Conservation (phyloP, 2,888 invertebrate genomes). For the Mesopsocus fuscifrons region DNA sequence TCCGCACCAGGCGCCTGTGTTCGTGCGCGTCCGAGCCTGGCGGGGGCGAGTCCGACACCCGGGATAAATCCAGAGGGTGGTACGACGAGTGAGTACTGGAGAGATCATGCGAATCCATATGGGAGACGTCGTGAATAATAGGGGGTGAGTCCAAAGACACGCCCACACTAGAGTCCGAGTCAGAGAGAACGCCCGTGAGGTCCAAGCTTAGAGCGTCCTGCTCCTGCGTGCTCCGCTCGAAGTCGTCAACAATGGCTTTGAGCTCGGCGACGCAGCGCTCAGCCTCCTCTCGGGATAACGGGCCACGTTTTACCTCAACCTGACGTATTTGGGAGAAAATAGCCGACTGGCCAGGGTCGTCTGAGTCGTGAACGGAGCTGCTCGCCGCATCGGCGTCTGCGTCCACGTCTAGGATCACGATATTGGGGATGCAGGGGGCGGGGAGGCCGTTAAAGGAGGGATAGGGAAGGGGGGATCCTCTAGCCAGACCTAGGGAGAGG, state of each 20-base stretch:
- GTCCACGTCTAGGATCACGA: not conserved
- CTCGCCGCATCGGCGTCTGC: not conserved
- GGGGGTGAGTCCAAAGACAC: not conserved
- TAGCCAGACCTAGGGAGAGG: slow-evolving; percentile 7
- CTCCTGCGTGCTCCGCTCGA: not conserved
- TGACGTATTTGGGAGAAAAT: slow-evolving; percentile 4
- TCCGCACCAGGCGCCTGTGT: not conserved
- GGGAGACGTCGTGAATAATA: no score
- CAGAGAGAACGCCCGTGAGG: not conserved
- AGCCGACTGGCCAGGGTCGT: slow-evolving; percentile 1
- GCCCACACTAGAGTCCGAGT: not conserved
- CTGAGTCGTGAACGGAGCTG: not conserved
- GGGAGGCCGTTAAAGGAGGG: not conserved
- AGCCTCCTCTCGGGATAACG: not conserved
- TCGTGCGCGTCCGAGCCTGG: no score
- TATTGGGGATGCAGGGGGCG: not conserved
- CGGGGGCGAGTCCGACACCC: no score
- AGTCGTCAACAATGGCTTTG: slow-evolving; percentile 2
- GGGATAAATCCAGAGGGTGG: not conserved
- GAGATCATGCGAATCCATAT: no score
- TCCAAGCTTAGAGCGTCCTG: not conserved
- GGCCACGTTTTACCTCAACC: not conserved
- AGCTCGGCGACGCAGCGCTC: slow-evolving; percentile 1
- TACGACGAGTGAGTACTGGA: not conserved
- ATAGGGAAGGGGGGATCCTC: slow-evolving; percentile 1